These are phyloP conservation scores for Dromiciops gliroides DNA, from an alignment of 2,113 vertebrate genomes.

Conservation along the genomic window DNA sequence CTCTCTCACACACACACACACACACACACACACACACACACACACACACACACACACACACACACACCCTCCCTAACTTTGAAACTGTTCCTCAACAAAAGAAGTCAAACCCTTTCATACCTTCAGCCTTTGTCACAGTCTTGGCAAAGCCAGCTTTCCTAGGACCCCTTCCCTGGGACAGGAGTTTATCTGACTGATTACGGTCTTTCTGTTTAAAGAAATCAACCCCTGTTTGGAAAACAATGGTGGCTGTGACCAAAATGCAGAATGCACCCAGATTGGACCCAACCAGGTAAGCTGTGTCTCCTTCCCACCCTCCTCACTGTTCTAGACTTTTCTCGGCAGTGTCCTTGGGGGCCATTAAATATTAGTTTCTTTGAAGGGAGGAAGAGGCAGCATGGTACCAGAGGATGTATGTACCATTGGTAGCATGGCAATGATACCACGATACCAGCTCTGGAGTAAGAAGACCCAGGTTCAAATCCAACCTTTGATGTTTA, in stretches of 20 bases:
- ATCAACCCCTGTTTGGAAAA: conserved; percentile 93
- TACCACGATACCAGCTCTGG: background rate
- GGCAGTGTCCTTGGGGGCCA: background rate
- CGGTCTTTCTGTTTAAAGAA: conserved; percentile 83
- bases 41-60: too few relatives aligned
- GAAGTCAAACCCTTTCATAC: background rate
- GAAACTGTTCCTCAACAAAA: background rate
- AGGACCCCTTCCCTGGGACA: background rate
- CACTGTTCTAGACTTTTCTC: background rate
- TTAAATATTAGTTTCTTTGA: background rate
- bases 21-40: too few relatives aligned
- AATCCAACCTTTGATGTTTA: background rate
- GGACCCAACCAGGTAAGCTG: conserved; percentile 92
- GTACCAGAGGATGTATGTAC: background rate
- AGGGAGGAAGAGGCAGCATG: background rate
- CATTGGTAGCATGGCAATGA: background rate
- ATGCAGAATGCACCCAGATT: conserved; percentile 91
- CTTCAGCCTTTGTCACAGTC: background rate
- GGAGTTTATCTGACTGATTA: background rate
- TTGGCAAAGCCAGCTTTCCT: background rate
- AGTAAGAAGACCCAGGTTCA: background rate
- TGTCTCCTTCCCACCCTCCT: background rate
- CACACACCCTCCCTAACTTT: background rate
- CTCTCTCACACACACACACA: too few relatives aligned
- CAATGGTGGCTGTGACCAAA: conserved; percentile 87